Conservation (phyloP, 37 sponge, comb jelly and placozoan species). For the Haliclona indistincta region DNA sequence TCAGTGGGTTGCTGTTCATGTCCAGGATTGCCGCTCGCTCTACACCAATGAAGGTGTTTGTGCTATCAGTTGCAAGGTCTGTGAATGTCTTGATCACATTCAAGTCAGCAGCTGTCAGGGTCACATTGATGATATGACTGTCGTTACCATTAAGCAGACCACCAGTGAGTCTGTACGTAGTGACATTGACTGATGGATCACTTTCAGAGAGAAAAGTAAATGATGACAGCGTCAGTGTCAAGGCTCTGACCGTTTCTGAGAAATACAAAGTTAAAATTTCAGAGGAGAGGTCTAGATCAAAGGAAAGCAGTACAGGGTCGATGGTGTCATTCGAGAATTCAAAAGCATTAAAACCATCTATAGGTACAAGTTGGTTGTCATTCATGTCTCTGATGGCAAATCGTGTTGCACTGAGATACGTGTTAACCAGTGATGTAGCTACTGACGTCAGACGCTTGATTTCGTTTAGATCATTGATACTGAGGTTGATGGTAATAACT, state of each 20-base stretch:
- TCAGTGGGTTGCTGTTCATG: constrained; percentile 69
- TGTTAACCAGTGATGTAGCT: constrained; percentile 67
- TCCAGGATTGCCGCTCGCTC: constrained; percentile 56
- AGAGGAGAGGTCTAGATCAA: constrained; percentile 70
- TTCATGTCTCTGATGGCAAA: constrained; percentile 81
- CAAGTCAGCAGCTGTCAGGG: constrained; percentile 53
- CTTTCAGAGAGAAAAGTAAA: constrained; percentile 44
- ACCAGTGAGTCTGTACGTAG: constrained; percentile 47
- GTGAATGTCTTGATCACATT: constrained; percentile 63
- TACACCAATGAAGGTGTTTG: constrained; percentile 58
- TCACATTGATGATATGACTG: constrained; percentile 48
- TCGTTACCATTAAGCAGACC: constrained; percentile 44
- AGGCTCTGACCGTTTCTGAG: constrained; percentile 75
- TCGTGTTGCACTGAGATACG: constrained; percentile 51
- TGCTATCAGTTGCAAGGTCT: constrained; percentile 42
- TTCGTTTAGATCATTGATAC: constrained; percentile 78
- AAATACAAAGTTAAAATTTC: constrained; percentile 79
- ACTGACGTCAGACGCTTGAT: constrained; percentile 66
- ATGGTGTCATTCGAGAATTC: constrained; percentile 62
- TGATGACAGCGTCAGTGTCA: constrained; percentile 27
- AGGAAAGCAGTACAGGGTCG: constrained; percentile 48
- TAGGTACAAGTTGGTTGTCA: constrained; percentile 40
- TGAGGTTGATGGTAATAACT: constrained; percentile 57
- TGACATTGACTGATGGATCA: neutral
- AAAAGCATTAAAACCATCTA: constrained; percentile 14